Base-by-base conservation (phyloP, 2,113 vertebrate genomes). In the Capreolus pygargus region DNA sequence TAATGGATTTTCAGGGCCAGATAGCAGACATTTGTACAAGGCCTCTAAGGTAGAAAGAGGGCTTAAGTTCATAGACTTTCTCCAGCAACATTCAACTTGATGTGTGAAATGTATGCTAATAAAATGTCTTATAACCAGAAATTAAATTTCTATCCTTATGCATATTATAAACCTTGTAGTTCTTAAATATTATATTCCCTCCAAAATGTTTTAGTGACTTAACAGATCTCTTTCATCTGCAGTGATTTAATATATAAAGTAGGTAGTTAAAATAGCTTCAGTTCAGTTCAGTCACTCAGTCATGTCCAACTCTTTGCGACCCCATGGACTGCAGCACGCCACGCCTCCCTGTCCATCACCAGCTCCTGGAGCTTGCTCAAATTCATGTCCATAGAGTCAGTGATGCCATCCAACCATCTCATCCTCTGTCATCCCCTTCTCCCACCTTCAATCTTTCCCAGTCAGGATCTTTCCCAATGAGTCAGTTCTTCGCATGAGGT, bases 261-360 rank as follows among this genome's bases (percentile, higher is more conserved):
- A 98, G 97, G 98, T 98, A 97, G 95, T 98, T 93, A 96, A 98
- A 98, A 96, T 98, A 98, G 97, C 94, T 91, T 98, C 64, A n/a
- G 64, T 67, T 67, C 16, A 67, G 61, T n/a, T 67, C 61, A 67
- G 2, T 67, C 1, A 4, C 64, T 67, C 64, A 67, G 8, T n/a
- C 17, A 17, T 67, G 33, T n/a, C 16, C 16, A n/a, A n/a, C 64
- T n/a, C 64, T 67, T n/a, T 67, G 64, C 1, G 1, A 67, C 33
- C 33, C 64, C 33, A n/a, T 67, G 64, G 61, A 67, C 61, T 67
- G 16, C 61, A 67, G 64, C 64, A 67, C 0, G 0, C 64, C 33
- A 67, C 33, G 64, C 64, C 17, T 67, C 33, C 64, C 33, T 67
- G 33, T n/a, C 61, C 16, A n/a, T 19, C 61, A 67, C 33, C 61